Evolutionary conservation across 2,797 vertebrate species (phyloP), one percentile per base, ranked within the genome.

Genomic region (Distichodus sexfasciatus): DNA sequence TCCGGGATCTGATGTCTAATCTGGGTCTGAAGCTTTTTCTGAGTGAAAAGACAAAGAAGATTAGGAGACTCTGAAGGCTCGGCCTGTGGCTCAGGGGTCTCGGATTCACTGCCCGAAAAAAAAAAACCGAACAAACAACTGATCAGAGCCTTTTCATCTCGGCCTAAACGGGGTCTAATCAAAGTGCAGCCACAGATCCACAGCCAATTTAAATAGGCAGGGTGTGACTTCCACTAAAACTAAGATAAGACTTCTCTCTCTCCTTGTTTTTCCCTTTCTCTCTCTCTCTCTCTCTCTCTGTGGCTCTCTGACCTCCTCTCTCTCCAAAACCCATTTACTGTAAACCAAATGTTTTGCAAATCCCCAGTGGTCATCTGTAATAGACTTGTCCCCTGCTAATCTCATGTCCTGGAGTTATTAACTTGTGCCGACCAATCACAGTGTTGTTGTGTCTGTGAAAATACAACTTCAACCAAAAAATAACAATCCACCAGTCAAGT

Each of bases 121-220:
- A 38, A 62, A 66, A 38, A 11, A 28, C n/a, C 4, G 63, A 58
- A 72, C n/a, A 50, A 69, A 54, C n/a, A 63, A 57, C 26, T n/a
- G 21, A 62, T 23, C 1, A 48, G 3, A 0, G 7, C 36, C 36
- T 70, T 74, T 74, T 72, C 17, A 72, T 77, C 51, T 67, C n/a
- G 0, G 15, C 8, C 35, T 59, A 64, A 75, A 73, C 44, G 26
- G 40, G 53, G 15, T 35, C 64, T 75, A 80, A 80, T 80, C 72
- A 77, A 58, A 64, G 44, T 55, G 68, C 60, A 19, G 24, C 48
- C 44, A 59, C 68, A 69, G 73, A 74, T 76, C 67, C 71, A 36
- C 31, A 1, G 66, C 75, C 53, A 75, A 41, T 43, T 23, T 46
- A 80, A 80, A 77, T 61, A 47, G 26, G 41, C 48, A 73, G 78